Conservation (phyloP, 2,797 vertebrate genomes). For the Lophotriccus pileatus region DNA sequence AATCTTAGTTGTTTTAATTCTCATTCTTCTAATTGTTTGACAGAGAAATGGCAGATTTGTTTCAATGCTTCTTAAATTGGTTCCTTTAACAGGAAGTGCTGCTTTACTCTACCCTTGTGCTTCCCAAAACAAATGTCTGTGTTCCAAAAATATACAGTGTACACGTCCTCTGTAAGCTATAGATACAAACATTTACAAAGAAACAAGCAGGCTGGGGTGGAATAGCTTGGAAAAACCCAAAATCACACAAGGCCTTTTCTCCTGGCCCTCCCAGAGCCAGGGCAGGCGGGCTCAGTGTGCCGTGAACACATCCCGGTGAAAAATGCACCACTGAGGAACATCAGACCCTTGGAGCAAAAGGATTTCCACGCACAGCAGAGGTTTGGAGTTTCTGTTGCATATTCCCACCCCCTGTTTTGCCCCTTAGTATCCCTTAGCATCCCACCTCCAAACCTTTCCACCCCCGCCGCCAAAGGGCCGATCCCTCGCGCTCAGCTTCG, state of each 20-base stretch:
- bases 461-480: accelerated
- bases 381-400: neutral
- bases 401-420: neutral
- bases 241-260: neutral
- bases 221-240: neutral
- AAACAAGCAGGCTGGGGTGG: neutral
- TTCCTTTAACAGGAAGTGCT: slow-evolving; percentile 37
- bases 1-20: neutral
- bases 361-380: neutral
- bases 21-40: neutral
- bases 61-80: neutral
- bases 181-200: slow-evolving; percentile 34
- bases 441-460: accelerated
- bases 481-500: neutral
- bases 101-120: neutral
- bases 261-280: neutral
- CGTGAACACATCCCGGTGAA: neutral
- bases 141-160: slow-evolving; percentile 41
- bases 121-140: neutral
- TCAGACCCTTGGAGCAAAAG: neutral
- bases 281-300: neutral
- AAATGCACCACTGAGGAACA: accelerated
- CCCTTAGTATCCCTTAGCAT: neutral
- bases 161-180: neutral
- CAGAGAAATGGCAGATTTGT: neutral